A percentile compares a stretch with the other conserved stretches of the same genome.
Conservation (phyloP, 1,140 invertebrate genomes). For the Pinna nobilis region DNA sequence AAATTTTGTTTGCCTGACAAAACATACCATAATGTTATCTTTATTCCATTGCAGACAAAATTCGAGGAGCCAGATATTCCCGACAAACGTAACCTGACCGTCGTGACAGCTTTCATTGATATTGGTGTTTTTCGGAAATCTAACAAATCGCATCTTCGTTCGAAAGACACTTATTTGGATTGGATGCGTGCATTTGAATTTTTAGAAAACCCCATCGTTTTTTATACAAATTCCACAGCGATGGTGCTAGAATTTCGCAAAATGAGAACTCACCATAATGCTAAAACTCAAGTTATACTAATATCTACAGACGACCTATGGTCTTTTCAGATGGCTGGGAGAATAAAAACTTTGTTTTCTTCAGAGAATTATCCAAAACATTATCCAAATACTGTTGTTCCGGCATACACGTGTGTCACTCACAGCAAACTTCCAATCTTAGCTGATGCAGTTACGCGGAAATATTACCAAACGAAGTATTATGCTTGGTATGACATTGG, state of each 20-base stretch:
- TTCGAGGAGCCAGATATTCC: too few species aligned
- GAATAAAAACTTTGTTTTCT: too few species aligned
- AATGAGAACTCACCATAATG: background rate
- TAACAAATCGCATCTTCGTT: background rate
- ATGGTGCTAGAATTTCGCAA: background rate
- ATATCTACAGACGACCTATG: constrained; percentile 31
- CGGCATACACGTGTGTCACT: constrained; percentile 50
- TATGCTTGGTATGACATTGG: constrained; percentile 59
- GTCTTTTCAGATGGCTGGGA: constrained; percentile 49
- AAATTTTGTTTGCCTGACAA: too few species aligned
- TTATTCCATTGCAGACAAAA: too few species aligned
- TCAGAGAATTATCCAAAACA: constrained; percentile 30
- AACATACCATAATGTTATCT: too few species aligned
- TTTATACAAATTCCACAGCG: constrained; percentile 14
- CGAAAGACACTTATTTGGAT: background rate
- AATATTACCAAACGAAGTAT: constrained; percentile 45
- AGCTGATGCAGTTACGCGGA: constrained; percentile 25
- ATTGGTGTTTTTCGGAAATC: constrained; percentile 11
- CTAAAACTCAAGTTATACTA: background rate
- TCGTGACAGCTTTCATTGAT: constrained; percentile 16
- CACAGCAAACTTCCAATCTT: constrained; percentile 53
- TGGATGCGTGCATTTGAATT: constrained; percentile 7
- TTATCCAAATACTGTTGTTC: too few species aligned
- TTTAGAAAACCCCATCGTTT: constrained; percentile 10
- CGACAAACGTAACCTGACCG: constrained; percentile 13